Base-by-base conservation (phyloP, 2,888 invertebrate genomes). In the Allolobophora icterica region DNA sequence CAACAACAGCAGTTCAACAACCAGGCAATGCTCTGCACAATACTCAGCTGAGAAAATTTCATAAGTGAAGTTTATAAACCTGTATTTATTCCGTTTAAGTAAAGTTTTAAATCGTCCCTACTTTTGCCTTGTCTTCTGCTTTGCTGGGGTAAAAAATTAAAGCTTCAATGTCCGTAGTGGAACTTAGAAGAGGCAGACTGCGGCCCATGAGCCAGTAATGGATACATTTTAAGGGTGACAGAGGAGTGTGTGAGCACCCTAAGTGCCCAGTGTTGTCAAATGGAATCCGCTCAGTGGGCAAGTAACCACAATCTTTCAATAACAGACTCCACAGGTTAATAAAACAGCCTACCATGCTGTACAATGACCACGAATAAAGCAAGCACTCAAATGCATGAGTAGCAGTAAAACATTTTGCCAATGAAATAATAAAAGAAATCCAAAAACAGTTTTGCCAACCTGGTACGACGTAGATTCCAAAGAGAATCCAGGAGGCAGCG, bases 401-500 rank as follows among this genome's bases (percentile, higher is more conserved):
- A 71, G 6, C 71, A 71, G 71, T 71, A n/a, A 71, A 71, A 71
- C n/a, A 71, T n/a, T n/a, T 71, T 71, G 71, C 71, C 71, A 71
- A 8, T n/a, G 30, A 71, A 71, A 71, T n/a, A n/a, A n/a, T n/a
- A n/a, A 71, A 71, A n/a, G 30, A 8, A 71, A 71, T 0, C 8
- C 1, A 71, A 71, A 30, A 71, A 30, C n/a, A 71, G 71, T n/a
- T 71, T 30, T 42, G 42, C 52, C 33, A 89, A 93, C 92, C 89
- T 58, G 93, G 93, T 11, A 96, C 95, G 89, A 96, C 96, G 94
- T 96, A 99, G 94, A 97, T 97, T 42, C 97, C 98, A 95, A 99
- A 98, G 93, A 99, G 96, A 92, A 99, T 98, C 98, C 99, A 99
- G 94, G 98, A 97, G 15, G 99, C 97, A 1, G 99, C 99, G 93